Percentiles rank a stretch among this genome's conserved stretches.
Conservation (phyloP, 2,888 invertebrate genomes). For the Pandemis heparana region DNA sequence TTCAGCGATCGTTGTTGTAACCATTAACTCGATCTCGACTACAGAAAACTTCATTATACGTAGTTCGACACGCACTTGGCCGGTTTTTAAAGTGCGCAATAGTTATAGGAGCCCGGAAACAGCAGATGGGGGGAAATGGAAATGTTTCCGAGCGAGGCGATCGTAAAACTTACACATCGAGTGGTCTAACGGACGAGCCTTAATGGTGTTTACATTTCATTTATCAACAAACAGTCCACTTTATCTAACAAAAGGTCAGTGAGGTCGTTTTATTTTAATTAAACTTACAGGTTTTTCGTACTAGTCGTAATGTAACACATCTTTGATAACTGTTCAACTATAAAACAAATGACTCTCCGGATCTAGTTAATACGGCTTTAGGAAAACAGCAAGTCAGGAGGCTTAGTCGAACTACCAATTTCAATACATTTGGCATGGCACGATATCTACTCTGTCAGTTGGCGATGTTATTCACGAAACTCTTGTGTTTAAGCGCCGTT, state of each 20-base stretch:
- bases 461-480: not conserved
- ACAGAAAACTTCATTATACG: no score
- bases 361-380: not conserved
- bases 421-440: not conserved
- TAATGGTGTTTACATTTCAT: conserved; percentile 3
- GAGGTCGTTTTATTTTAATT: not conserved
- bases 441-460: not conserved
- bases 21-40: no score
- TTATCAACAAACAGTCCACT: conserved; percentile 7
- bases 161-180: conserved; percentile 18
- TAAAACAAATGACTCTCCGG: not conserved
- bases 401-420: not conserved
- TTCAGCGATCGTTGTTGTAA: no score
- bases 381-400: not conserved
- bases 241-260: conserved; percentile 1
- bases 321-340: not conserved
- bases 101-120: conserved; percentile 12
- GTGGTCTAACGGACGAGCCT: conserved; percentile 4
- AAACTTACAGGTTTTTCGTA: not conserved
- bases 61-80: no score
- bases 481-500: conserved; percentile 6
- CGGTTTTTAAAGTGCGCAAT: not conserved
- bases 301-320: not conserved
- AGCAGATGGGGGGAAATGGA: conserved; percentile 17
- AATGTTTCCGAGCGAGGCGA: conserved; percentile 8